Evolutionary conservation across 2,888 invertebrate species (phyloP).

Genomic region (Agriopis marginaria): DNA sequence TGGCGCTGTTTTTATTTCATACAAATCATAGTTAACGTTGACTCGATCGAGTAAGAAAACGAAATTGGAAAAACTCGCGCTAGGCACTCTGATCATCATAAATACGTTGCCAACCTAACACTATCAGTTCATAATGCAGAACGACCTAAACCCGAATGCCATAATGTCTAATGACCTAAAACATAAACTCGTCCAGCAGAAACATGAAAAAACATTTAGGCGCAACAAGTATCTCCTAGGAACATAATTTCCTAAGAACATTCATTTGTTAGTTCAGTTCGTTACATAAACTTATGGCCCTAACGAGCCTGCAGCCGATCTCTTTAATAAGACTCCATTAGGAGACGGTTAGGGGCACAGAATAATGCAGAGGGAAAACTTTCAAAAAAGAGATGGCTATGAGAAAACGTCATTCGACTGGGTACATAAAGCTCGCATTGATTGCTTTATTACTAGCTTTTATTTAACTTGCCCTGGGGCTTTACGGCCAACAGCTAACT

Average conservation of each 20-base stretch:
- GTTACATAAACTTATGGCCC: conserved; percentile 21
- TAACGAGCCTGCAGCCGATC: conserved; percentile 29
- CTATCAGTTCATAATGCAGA: no score
- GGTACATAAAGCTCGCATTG: no score
- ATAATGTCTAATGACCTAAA: neutral
- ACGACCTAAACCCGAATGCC: no score
- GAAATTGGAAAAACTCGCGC: no score
- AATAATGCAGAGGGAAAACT: conserved; percentile 10
- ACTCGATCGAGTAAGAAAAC: no score
- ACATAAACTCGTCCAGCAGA: neutral
- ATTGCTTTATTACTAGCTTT: no score
- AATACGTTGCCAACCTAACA: no score
- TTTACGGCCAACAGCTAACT: no score
- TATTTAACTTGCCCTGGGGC: no score
- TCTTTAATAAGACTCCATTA: conserved; percentile 33
- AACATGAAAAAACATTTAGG: neutral
- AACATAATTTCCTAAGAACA: conserved; percentile 7
- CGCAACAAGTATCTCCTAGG: neutral
- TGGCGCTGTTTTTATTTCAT: no score
- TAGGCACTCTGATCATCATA: no score
- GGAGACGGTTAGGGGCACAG: conserved; percentile 1
- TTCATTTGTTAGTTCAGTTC: conserved; percentile 24
- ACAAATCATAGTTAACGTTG: no score
- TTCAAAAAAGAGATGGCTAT: neutral
- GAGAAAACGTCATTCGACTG: neutral